Conservation (phyloP, 1,140 invertebrate species). For the Leptestheria dahalacensis region DNA sequence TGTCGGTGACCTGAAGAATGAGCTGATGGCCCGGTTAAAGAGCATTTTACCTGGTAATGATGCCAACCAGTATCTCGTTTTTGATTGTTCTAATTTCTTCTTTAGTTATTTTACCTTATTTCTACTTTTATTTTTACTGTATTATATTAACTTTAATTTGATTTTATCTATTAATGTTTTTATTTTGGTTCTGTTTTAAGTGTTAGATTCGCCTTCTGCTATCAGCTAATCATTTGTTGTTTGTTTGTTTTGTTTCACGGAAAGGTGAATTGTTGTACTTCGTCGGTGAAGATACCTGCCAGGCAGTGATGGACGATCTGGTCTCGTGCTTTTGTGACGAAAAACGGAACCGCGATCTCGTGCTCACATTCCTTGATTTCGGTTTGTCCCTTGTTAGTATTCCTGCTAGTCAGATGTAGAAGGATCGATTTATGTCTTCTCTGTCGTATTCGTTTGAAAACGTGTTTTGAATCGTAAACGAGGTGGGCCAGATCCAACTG, state of each 20-base stretch:
- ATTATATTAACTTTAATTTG: too few relatives aligned
- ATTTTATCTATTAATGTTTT: too few relatives aligned
- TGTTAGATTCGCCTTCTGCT: too few relatives aligned
- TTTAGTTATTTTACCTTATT: too few relatives aligned
- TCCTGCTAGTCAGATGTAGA: neutral
- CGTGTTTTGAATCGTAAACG: too few relatives aligned
- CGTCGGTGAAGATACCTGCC: neutral
- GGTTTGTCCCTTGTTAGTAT: neutral
- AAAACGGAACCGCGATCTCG: neutral
- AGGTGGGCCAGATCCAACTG: too few relatives aligned
- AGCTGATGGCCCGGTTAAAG: neutral
- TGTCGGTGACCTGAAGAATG: neutral
- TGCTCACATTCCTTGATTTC: conserved; percentile 9
- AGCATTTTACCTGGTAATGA: neutral
- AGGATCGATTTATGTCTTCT: neutral
- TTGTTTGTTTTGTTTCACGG: neutral
- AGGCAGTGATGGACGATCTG: neutral
- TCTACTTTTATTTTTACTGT: too few relatives aligned
- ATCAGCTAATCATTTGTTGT: too few relatives aligned
- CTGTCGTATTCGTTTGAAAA: too few relatives aligned
- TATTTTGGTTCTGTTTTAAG: too few relatives aligned
- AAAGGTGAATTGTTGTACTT: neutral
- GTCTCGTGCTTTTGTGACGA: neutral
- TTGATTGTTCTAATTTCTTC: too few relatives aligned
- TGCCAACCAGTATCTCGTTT: too few relatives aligned